phyloP scores from a whole-genome alignment of 2,888 invertebrate species.

The Miltochrista miniata region DNA sequence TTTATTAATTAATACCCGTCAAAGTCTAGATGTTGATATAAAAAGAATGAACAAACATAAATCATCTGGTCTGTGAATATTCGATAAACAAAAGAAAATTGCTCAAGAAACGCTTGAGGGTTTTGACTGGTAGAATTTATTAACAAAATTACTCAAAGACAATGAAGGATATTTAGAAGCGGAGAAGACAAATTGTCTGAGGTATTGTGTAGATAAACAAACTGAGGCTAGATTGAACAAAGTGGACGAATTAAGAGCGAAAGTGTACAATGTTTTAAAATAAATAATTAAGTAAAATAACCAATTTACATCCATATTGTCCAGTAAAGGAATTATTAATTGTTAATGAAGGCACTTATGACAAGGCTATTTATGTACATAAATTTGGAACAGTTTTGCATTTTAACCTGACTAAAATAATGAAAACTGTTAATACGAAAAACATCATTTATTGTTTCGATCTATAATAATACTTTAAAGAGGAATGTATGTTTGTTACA shows the following conservation, averaged over 20 bases:
- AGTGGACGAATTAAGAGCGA: constrained; percentile 51
- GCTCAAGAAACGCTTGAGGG: constrained; percentile 55
- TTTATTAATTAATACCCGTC: constrained; percentile 51
- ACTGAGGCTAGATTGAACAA: constrained; percentile 49
- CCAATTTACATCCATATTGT: neutral
- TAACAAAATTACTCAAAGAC: constrained; percentile 78
- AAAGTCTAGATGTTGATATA: constrained; percentile 44
- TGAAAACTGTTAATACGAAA: too few species aligned
- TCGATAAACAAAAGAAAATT: constrained; percentile 67
- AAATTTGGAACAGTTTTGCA: too few species aligned
- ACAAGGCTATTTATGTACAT: too few species aligned
- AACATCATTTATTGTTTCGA: too few species aligned
- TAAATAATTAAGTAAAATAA: neutral
- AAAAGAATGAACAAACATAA: constrained; percentile 51
- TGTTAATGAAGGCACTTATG: too few species aligned
- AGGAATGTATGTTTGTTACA: too few species aligned
- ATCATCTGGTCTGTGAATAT: constrained; percentile 55
- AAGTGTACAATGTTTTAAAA: neutral
- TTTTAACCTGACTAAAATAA: too few species aligned
- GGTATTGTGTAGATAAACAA: constrained; percentile 71
- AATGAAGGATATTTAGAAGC: constrained; percentile 75
- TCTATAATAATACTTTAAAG: too few species aligned
- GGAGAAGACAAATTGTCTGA: constrained; percentile 72
- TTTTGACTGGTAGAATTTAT: constrained; percentile 75
- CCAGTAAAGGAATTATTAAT: too few species aligned